Evolutionary conservation across 1,140 invertebrate genomes (phyloP), one percentile per base, ranked within the genome.

Genomic region (Drosophila ogumai): DNA sequence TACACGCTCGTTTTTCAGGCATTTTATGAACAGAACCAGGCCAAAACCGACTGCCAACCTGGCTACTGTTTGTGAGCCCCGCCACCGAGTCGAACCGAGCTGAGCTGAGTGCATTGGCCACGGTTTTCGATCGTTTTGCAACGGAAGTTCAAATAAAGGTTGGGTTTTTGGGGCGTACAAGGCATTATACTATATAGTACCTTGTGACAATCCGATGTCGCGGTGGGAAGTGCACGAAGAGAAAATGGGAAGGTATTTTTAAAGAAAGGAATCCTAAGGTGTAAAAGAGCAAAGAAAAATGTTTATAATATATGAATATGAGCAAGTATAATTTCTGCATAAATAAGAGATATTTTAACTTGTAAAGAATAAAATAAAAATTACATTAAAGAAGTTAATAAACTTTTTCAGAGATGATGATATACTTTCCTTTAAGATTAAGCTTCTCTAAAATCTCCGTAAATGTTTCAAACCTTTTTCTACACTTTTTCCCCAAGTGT

Each of bases 1-100:
- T 88, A 90, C 64, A 46, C 68, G 76, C 77, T 66, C 81, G 71
- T 90, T 90, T 78, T 78, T 84, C 60, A 68, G 58, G 22, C 65
- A 75, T 59, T 81, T 78, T 77, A 81, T 77, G 71, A 65, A 58
- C 46, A 44, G 40, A 46, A 66, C 43, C 17, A 38, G 58, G 46
- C 73, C 77, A 57, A 49, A 56, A 59, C 50, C 71, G 65, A 59
- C 64, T 60, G 52, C 36, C 49, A 49, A 78, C 56, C 72, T 65
- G 47, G 71, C 74, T 66, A 59, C 55, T 73, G 72, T 66, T 19
- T 61, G 17, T 41, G 60, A 31, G 54, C 32, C 66, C 19, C 8
- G 52, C 36, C 52, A 36, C 36, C 52, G 34, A 55, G 52, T 34
- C 52, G 34, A 55, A 34, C 28, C 34, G 52, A 38, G 34, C 52